Base-by-base conservation (phyloP, 2,888 invertebrate species). In the Pollenia angustigena region DNA sequence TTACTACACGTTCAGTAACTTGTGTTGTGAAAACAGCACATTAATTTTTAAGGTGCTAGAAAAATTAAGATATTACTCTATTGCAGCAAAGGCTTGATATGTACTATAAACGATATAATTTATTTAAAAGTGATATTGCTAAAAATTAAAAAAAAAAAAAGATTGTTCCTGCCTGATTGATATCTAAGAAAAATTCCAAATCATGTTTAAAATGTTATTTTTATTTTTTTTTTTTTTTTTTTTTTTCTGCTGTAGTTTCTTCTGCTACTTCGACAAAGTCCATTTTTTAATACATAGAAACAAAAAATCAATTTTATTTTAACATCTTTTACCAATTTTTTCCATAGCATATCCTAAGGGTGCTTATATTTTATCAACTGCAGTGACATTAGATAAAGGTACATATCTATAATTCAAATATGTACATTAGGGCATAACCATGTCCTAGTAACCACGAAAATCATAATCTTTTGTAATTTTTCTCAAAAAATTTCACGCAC, bases 261-360 rank as follows among this genome's bases (percentile, higher is more conserved):
- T 52, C 52, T 32, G 72, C 72, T 78, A 84, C 46, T 84, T 68
- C 74, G 72, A 46, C 44, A 72, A 74, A 50, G 79, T 68, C 72
- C 84, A 84, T 16, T 58, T 79, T 64, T n/a, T 9, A n/a, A n/a
- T n/a, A n/a, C 18, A 62, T 16, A 75, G 56, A 2, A 74, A 69
- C 14, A 66, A 81, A 83, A 83, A 86, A 72, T 83, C 80, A 86
- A 86, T 86, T 86, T 83, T 71, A 76, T 86, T 86, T 83, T 83
- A 75, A 86, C 86, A 83, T 76, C 71, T 52, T 85, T 54, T 72
- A 48, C 32, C 62, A 48, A 14, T 54, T 58, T 58, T 69, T 71
- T 71, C 48, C 50, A 6, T 12, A 72, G 23, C 16, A 68, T 71
- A 64, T 76, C 86, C 76, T 58, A 46, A 76, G 86, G 83, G 80